phyloP scores from a whole-genome alignment of 1,140 invertebrate species.

The Chlorops oryzae region DNA sequence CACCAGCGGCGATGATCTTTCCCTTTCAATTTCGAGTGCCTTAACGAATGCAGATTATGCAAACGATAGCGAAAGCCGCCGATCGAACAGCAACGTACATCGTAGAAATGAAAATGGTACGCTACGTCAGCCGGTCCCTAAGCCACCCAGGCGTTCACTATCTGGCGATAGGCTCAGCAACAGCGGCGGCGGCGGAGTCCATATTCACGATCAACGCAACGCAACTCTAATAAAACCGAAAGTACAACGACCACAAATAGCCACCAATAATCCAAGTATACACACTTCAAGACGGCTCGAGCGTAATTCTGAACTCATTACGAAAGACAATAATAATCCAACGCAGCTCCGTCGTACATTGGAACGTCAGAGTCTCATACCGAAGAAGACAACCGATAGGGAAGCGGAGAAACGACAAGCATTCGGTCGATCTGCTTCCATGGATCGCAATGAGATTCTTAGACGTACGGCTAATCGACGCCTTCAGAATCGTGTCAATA shows the following conservation, averaged over 20 bases:
- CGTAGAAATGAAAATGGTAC: neutral
- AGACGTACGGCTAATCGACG: conserved; percentile 6
- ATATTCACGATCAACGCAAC: neutral
- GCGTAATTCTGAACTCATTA: neutral
- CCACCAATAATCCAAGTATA: neutral
- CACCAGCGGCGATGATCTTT: conserved; percentile 17
- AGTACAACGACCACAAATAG: conserved; percentile 3
- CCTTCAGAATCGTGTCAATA: conserved; percentile 10
- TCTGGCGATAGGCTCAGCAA: conserved; percentile 7
- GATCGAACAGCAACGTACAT: neutral
- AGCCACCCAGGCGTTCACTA: conserved; percentile 7
- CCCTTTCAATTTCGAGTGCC: conserved; percentile 19
- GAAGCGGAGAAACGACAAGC: conserved; percentile 9
- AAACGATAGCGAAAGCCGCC: neutral
- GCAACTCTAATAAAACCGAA: conserved; percentile 7
- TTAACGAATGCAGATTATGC: conserved; percentile 18
- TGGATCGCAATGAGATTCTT: conserved; percentile 34
- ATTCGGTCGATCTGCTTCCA: conserved; percentile 28
- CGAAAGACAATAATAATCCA: conserved; percentile 9
- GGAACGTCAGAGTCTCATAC: conserved; percentile 35
- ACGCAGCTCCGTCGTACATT: conserved; percentile 15
- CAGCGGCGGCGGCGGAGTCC: neutral
- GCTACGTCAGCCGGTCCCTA: conserved; percentile 1
- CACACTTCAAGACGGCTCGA: neutral
- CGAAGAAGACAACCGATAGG: conserved; percentile 28